phyloP scores from a whole-genome alignment of 2,113 vertebrate species.

The Acrocephalus kingi region DNA sequence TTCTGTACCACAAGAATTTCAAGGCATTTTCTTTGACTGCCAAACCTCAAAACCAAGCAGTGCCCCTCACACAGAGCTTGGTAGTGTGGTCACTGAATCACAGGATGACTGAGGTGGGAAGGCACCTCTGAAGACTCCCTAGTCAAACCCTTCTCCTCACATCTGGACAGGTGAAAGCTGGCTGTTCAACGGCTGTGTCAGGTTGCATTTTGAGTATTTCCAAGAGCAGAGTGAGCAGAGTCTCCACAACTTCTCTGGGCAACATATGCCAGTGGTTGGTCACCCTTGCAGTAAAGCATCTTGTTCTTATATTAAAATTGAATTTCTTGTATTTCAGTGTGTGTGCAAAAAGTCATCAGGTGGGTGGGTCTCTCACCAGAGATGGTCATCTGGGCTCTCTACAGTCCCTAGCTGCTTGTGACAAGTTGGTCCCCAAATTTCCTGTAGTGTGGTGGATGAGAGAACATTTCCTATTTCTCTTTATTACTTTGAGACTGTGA shows the following conservation, averaged over 20 bases:
- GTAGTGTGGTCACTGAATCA: neutral
- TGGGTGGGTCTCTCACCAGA: neutral
- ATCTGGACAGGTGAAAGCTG: neutral
- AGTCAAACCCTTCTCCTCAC: neutral
- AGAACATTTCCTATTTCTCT: neutral
- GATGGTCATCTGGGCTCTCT: neutral
- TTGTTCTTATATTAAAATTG: neutral
- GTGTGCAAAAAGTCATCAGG: neutral
- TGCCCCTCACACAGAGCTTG: neutral
- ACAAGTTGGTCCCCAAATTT: neutral
- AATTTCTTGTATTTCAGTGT: neutral
- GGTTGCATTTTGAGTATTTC: neutral
- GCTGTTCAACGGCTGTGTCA: neutral
- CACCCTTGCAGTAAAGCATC: neutral
- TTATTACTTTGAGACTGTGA: neutral
- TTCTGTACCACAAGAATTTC: neutral
- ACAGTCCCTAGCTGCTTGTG: neutral
- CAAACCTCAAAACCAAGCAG: neutral
- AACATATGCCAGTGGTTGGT: neutral
- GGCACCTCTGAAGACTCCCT: neutral
- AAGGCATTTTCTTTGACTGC: neutral
- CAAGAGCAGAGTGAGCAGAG: neutral
- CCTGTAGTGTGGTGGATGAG: neutral
- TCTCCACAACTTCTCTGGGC: neutral
- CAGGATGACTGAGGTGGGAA: neutral